Evolutionary conservation across 1,140 invertebrate genomes (phyloP).

Genomic region (Hyposmocoma kahamanoa): DNA sequence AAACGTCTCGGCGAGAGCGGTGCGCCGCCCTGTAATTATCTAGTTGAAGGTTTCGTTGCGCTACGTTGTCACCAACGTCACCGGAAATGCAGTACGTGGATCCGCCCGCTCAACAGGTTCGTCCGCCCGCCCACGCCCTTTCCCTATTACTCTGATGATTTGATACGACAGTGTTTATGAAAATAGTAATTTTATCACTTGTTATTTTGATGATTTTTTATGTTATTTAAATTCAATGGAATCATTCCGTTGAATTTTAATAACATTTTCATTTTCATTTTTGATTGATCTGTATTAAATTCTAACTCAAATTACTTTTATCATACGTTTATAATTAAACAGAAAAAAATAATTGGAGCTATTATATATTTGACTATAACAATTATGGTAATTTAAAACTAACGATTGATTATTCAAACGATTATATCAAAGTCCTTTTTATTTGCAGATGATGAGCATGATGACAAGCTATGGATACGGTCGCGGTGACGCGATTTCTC

Average conservation of each 20-base stretch:
- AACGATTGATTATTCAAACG: too few relatives aligned
- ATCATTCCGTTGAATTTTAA: too few relatives aligned
- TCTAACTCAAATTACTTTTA: too few relatives aligned
- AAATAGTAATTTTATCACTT: not conserved
- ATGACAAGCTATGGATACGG: conserved; percentile 55
- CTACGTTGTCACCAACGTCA: conserved; percentile 57
- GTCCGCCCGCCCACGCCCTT: conserved; percentile 46
- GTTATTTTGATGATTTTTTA: too few relatives aligned
- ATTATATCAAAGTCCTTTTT: not conserved
- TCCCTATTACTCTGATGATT: conserved; percentile 18
- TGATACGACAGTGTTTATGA: conserved; percentile 13
- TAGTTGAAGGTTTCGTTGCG: conserved; percentile 58
- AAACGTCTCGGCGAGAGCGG: conserved; percentile 74
- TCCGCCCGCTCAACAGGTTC: conserved; percentile 65
- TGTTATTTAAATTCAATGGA: too few relatives aligned
- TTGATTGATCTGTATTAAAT: too few relatives aligned
- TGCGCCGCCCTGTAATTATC: conserved; percentile 73
- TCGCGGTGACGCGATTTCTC: conserved; percentile 51
- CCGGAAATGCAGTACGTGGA: conserved; percentile 70
- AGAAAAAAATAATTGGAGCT: too few relatives aligned
- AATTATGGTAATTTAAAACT: too few relatives aligned
- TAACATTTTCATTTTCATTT: too few relatives aligned
- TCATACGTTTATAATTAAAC: too few relatives aligned
- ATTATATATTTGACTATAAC: too few relatives aligned
- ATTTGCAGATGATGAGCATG: conserved; percentile 60